These are phyloP conservation scores for Agrilus planipennis DNA, from an alignment of 1,140 invertebrate genomes.

Conservation along the genomic window DNA sequence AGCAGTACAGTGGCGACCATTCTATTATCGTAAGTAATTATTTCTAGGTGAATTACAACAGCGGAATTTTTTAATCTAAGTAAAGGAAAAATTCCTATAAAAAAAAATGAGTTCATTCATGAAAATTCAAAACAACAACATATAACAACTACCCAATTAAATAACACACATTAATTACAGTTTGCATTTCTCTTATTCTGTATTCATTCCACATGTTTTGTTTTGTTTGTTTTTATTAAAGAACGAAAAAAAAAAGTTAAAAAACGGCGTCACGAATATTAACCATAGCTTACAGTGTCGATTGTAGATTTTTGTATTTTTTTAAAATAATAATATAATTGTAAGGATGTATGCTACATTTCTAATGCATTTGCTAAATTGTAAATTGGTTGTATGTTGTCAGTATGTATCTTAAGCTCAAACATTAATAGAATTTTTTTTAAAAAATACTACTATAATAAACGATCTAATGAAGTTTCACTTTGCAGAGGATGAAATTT, in stretches of 20 bases:
- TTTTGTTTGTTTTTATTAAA: neutral
- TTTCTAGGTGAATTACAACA: neutral
- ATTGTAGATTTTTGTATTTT: constrained; percentile 20
- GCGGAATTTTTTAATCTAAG: constrained; percentile 5
- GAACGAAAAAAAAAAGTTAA: constrained; percentile 1
- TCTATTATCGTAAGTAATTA: too few species aligned
- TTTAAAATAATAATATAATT: constrained; percentile 17
- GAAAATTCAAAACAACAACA: constrained; percentile 33
- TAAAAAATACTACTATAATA: too few species aligned
- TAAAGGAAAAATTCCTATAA: neutral
- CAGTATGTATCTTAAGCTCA: constrained; percentile 21
- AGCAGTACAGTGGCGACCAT: too few species aligned
- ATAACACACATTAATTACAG: constrained; percentile 7
- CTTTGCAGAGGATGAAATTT: too few species aligned
- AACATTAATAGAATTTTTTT: constrained; percentile 5
- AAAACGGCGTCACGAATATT: constrained; percentile 3
- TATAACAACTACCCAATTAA: constrained; percentile 27
- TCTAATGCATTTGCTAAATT: constrained; percentile 12
- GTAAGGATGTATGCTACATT: constrained; percentile 12
- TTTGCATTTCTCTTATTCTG: constrained; percentile 23
- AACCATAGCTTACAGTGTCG: constrained; percentile 12
- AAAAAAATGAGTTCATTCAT: constrained; percentile 16
- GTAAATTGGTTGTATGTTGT: constrained; percentile 14
- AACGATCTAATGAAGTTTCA: too few species aligned
- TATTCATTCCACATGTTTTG: constrained; percentile 33